Base-by-base conservation (phyloP, 2,113 vertebrate species). In the Phocoena phocoena region DNA sequence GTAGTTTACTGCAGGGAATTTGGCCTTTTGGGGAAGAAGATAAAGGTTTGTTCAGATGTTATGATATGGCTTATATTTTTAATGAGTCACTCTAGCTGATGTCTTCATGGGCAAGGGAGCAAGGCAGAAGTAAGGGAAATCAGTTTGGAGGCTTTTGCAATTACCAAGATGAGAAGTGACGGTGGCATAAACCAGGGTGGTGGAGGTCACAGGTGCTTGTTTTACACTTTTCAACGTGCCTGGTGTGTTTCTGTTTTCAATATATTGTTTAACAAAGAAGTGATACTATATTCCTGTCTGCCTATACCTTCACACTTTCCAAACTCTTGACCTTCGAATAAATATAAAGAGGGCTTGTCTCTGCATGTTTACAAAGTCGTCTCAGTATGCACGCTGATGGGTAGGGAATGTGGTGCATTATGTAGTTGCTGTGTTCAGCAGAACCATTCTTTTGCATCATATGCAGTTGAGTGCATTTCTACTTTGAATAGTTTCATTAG, bases 401-500 rank as follows among this genome's bases (percentile, higher is more conserved):
- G 25, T 25, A 73, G 81, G 20, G 21, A 92, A 76, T 62, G 15
- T 23, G 36, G 65, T 68, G 5, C 38, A 88, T 95, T 96, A 33
- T 33, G 33, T 36, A 86, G n/a, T 26, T 87, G 73, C 79, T 93
- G n/a, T 55, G 47, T 79, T 93, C 50, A 79, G 83, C 77, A 93
- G 60, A 93, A 87, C 62, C 47, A 33, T 92, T 86, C 38, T 92
- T 90, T 95, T 76, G 68, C 53, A 77, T 93, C 38, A 60, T 31
- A 74, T 17, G 41, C 53, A 83, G 38, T 68, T 79, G 87, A 89
- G 63, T 89, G 18, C 63, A 94, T 90, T 95, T 96, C 86, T 68
- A 95, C 82, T 96, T 94, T 82, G 3, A 93, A 79, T 63, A 79
- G 62, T 94, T 95, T 80, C 41, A 88, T 93, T 88, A 89, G 47